Percentiles rank a stretch among this genome's conserved stretches.
These are phyloP conservation scores for Rostratula benghalensis DNA, from an alignment of 2,113 vertebrate species.

Conservation along the genomic window DNA sequence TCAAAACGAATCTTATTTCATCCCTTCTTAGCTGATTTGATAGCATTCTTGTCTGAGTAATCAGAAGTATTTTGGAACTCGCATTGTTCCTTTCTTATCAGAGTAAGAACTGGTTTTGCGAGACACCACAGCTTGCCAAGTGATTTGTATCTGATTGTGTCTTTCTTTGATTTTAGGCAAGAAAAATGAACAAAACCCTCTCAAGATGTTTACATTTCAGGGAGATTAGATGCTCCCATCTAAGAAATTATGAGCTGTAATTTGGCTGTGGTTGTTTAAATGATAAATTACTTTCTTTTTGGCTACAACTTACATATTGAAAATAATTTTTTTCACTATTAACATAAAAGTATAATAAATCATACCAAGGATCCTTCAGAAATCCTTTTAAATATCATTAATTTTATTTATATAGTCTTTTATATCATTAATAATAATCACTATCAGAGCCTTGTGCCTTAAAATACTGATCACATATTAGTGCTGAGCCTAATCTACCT, in stretches of 20 bases:
- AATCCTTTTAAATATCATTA: neutral
- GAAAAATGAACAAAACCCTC: neutral
- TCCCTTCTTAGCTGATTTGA: neutral
- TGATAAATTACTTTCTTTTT: conserved; percentile 2
- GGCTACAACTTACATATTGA: neutral
- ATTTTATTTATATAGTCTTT: neutral
- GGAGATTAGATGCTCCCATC: neutral
- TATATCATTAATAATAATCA: neutral
- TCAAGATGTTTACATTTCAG: neutral
- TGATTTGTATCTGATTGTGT: neutral
- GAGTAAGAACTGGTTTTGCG: neutral
- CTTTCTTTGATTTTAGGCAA: neutral
- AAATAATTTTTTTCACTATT: neutral
- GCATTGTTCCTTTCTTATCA: neutral
- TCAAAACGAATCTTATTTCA: neutral
- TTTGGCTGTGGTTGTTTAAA: neutral
- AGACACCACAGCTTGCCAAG: neutral
- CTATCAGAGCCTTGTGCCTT: neutral
- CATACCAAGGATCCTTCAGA: neutral
- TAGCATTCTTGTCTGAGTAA: neutral
- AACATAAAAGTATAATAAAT: conserved; percentile 2
- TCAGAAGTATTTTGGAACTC: neutral
- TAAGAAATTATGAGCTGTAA: neutral
- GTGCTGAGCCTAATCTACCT: neutral
- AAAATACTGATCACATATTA: neutral